Evolutionary conservation across 2,888 invertebrate genomes (phyloP).

Genomic region (Apamea crenata): DNA sequence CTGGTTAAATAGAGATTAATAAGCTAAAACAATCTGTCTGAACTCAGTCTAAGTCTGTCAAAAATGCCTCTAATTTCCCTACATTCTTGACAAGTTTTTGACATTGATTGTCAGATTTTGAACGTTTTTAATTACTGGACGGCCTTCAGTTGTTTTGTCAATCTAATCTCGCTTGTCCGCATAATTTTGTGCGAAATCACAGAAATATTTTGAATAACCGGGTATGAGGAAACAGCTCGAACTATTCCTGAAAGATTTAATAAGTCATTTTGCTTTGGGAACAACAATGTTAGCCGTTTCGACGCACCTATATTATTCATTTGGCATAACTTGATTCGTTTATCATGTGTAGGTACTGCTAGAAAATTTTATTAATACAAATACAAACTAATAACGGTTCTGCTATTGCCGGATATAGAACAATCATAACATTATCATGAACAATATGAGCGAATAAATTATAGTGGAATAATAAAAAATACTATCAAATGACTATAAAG

Average conservation of each 20-base stretch:
- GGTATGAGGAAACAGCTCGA: conserved; percentile 14
- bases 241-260: conserved; percentile 20
- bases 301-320: conserved; percentile 22
- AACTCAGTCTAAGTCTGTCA: not conserved
- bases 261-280: conserved; percentile 13
- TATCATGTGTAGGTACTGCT: conserved; percentile 3
- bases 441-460: conserved; percentile 44
- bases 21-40: not conserved
- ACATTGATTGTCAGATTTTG: not conserved
- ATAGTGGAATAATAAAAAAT: conserved; percentile 44
- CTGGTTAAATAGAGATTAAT: not conserved
- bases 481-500: conserved; percentile 30
- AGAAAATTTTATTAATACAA: conserved; percentile 28
- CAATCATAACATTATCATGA: conserved; percentile 36
- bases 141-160: not conserved
- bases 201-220: not conserved
- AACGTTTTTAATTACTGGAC: too few relatives aligned
- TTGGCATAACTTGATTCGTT: conserved; percentile 15
- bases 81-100: not conserved
- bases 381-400: conserved; percentile 20
- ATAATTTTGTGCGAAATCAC: not conserved
- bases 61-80: not conserved
- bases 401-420: conserved; percentile 25
- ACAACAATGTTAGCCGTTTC: conserved; percentile 16
- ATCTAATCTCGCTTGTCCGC: not conserved